Evolutionary conservation across 1,140 invertebrate species (phyloP), one percentile per base, ranked within the genome.

Genomic region (Planococcus citri): DNA sequence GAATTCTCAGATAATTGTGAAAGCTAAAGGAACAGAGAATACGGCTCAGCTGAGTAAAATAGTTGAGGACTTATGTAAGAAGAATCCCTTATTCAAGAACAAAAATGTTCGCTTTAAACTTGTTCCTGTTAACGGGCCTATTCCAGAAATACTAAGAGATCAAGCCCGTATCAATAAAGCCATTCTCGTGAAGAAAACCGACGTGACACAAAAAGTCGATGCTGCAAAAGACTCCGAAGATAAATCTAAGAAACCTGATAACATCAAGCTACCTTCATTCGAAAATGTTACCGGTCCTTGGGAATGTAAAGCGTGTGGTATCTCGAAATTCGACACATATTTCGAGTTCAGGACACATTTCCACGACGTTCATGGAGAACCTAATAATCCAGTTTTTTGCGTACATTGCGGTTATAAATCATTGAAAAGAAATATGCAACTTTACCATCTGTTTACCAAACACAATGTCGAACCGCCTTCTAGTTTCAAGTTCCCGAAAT

Each of bases 351-450:
- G 89, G 69, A 84, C 87, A 70, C 91, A 93, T 80, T 84, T 92
- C 77, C 85, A 88, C 33, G 88, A 91, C 73, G 83, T 89, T 0
- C 90, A 93, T 74, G 86, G 87, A 73, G 87, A 91, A 73, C 88
- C 87, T 72, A 88, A 91, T 71, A 86, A 92, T 76, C 80, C 86
- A 1, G 82, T 84, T 25, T 84, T 94, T 69, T 93, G 91, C 77
- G 90, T 92, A 76, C 86, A 91, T 74, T 94, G 90, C 78, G 91
- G 91, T 0, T 85, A 88, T 72, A 86, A 86, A 73, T 87, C 88
- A 14, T 81, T 79, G 0, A 91, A 89, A 74, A 82, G 89, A 68
- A 88, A 89, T 73, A 83, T 90, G 68, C 78, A 92, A 38, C 80
- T 90, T 75, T 89, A 91, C 76, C 91, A 94, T 77, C 78, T 90